These are phyloP conservation scores for Ormyrus rosae DNA, from an alignment of 2,888 invertebrate genomes.

Conservation along the genomic window DNA sequence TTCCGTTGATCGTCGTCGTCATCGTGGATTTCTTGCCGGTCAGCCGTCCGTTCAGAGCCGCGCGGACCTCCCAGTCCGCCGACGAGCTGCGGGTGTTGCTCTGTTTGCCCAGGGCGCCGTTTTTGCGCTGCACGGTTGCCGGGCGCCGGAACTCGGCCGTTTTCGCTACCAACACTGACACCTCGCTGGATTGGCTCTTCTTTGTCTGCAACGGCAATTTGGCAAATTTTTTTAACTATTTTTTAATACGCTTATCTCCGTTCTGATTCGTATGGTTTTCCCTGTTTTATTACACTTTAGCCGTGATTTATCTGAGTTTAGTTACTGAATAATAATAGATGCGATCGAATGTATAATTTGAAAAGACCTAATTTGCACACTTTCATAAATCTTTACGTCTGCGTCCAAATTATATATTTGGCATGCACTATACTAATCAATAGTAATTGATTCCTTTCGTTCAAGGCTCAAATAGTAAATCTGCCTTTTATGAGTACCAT, in stretches of 20 bases:
- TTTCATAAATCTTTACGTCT: background rate
- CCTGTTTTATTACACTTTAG: too few species aligned
- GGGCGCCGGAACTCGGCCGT: conserved; percentile 73
- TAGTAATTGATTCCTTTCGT: background rate
- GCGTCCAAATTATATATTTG: background rate
- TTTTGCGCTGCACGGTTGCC: conserved; percentile 71
- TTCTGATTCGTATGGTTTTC: too few species aligned
- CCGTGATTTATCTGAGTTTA: too few species aligned
- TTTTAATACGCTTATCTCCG: too few species aligned
- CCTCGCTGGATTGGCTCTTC: conserved; percentile 63
- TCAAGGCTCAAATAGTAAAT: background rate
- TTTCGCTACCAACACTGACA: conserved; percentile 71
- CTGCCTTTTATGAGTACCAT: background rate
- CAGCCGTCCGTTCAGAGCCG: conserved; percentile 17
- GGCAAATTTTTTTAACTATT: too few species aligned
- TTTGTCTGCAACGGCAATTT: conserved; percentile 57
- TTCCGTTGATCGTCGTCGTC: conserved; percentile 65
- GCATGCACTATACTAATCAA: background rate
- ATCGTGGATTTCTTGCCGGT: conserved; percentile 55
- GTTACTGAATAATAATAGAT: too few species aligned
- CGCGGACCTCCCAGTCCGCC: conserved; percentile 69
- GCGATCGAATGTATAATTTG: too few species aligned
- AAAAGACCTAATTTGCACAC: background rate
- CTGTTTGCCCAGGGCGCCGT: conserved; percentile 69
- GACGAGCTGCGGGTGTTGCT: conserved; percentile 60